Evolutionary conservation across 2,888 invertebrate genomes (phyloP).

Genomic region (Melanophora roralis): DNA sequence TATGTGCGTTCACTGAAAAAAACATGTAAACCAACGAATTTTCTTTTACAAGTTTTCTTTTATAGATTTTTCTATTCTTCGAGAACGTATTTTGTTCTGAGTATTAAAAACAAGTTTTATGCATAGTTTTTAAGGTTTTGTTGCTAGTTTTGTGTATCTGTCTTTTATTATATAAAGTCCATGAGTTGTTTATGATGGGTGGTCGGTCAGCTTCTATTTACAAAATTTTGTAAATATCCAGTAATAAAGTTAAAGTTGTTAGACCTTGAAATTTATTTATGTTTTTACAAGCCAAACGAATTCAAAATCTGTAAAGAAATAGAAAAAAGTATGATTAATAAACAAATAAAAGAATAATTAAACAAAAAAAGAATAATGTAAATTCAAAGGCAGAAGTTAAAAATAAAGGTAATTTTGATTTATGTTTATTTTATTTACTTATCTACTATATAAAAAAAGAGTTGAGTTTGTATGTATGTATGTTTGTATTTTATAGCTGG

Average conservation of each 20-base stretch:
- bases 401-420: too few species aligned
- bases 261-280: constrained; percentile 72
- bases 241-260: constrained; percentile 51
- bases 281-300: constrained; percentile 66
- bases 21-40: constrained; percentile 53
- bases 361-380: not conserved
- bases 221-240: constrained; percentile 12
- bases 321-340: constrained; percentile 35
- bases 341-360: not conserved
- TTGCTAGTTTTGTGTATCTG: not conserved
- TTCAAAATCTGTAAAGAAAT: constrained; percentile 53
- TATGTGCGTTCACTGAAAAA: constrained; percentile 36
- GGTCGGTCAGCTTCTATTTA: constrained; percentile 12
- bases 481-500: too few species aligned
- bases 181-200: constrained; percentile 41
- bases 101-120: constrained; percentile 55
- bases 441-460: too few species aligned
- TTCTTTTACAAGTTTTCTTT: constrained; percentile 48
- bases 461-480: too few species aligned
- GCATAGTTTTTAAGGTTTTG: constrained; percentile 40
- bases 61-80: constrained; percentile 10
- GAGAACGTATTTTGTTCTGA: constrained; percentile 2
- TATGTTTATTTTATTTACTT: too few species aligned
- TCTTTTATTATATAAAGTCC: too few species aligned
- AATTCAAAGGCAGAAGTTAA: not conserved